phyloP scores from a whole-genome alignment of 2,113 vertebrate genomes.

The Megalops atlanticus region DNA sequence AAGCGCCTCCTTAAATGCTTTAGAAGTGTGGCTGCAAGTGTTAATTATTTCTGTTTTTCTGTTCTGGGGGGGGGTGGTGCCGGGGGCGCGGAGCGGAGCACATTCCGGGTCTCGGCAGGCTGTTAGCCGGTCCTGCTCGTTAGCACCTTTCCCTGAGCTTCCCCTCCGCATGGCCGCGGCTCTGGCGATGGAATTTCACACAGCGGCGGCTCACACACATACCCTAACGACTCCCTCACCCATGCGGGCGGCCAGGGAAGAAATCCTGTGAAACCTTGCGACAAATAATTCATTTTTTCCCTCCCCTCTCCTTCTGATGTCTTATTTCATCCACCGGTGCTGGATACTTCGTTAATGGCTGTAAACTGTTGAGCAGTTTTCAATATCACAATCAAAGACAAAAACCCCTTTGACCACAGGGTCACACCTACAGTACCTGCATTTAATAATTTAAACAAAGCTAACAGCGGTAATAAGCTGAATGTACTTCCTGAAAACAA shows the following conservation, averaged over 20 bases:
- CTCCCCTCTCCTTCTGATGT: neutral
- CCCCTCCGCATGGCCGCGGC: neutral
- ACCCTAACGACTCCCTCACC: neutral
- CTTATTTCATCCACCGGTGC: neutral
- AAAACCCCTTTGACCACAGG: conserved; percentile 2
- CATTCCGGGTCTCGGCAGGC: conserved; percentile 11
- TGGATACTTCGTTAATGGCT: neutral
- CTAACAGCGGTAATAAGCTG: neutral
- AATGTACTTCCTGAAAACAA: neutral
- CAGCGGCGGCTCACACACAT: neutral
- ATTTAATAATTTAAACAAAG: no score
- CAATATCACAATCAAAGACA: conserved; percentile 10
- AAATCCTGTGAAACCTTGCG: neutral
- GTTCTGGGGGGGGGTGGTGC: neutral
- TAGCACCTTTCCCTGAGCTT: neutral
- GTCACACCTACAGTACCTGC: neutral
- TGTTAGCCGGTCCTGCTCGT: conserved; percentile 6
- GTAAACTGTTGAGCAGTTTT: neutral
- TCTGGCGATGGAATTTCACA: conserved; percentile 15
- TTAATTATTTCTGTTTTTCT: conserved; percentile 21
- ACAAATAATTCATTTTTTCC: neutral
- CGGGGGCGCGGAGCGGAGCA: neutral
- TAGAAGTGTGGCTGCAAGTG: conserved; percentile 8
- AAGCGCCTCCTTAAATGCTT: conserved; percentile 12
- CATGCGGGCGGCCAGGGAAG: neutral